Percentiles rank a stretch among this genome's conserved stretches.
Conservation (phyloP, 2,797 vertebrate species). For the Huso huso region DNA sequence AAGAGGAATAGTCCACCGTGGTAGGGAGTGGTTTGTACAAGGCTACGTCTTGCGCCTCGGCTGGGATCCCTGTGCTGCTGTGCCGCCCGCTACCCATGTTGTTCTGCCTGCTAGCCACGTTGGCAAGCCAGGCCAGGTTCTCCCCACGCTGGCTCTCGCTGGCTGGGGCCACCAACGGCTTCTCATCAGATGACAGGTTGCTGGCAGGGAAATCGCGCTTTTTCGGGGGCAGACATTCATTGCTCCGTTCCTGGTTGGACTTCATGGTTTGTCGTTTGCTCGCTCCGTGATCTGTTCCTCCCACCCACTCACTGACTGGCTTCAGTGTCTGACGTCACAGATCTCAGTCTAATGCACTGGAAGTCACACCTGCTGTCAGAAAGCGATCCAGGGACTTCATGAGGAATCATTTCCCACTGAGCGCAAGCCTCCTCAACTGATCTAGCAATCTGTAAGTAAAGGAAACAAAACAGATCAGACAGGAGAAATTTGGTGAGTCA, state of each 20-base stretch:
- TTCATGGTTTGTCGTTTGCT: constrained; percentile 70
- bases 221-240: constrained; percentile 97
- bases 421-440: constrained; percentile 62
- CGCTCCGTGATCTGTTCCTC: constrained; percentile 33
- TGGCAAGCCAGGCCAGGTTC: constrained; percentile 85
- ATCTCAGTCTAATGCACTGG: constrained; percentile 68
- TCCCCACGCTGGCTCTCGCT: constrained; percentile 79
- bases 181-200: constrained; percentile 76
- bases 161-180: constrained; percentile 61
- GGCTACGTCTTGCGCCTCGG: constrained; percentile 55
- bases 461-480: not conserved
- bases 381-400: constrained; percentile 85
- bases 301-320: constrained; percentile 49
- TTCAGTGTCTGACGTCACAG: constrained; percentile 73
- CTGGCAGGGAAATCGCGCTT: constrained; percentile 87
- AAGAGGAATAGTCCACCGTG: constrained; percentile 63
- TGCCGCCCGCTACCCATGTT: constrained; percentile 36
- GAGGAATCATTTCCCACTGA: constrained; percentile 96
- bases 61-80: constrained; percentile 46
- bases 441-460: constrained; percentile 66
- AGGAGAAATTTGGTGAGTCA: no score
- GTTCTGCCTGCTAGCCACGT: constrained; percentile 59
- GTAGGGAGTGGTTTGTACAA: constrained; percentile 75
- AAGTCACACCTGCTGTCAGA: constrained; percentile 81
- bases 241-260: constrained; percentile 96